Conservation (phyloP, 2,797 vertebrate species). For the Aplochiton taeniatus region DNA sequence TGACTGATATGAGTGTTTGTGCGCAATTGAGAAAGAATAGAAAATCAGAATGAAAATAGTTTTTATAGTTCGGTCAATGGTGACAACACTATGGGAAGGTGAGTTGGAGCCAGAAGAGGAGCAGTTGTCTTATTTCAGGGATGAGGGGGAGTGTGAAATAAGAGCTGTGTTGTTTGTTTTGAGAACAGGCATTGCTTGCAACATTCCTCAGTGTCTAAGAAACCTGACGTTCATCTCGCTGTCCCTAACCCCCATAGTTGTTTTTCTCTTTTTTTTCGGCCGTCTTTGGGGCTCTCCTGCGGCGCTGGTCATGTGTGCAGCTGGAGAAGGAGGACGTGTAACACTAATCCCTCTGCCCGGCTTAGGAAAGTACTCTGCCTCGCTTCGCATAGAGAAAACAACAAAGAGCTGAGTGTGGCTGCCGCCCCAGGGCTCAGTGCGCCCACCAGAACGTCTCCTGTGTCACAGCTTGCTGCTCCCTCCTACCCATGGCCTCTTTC, state of each 20-base stretch:
- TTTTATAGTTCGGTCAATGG: too few relatives aligned
- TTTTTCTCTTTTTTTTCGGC: conserved; percentile 51
- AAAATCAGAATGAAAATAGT: too few relatives aligned
- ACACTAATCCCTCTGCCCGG: conserved; percentile 73
- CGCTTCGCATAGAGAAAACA: conserved; percentile 76
- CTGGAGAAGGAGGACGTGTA: conserved; percentile 75
- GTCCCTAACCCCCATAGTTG: conserved; percentile 34
- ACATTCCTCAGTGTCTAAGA: conserved; percentile 58
- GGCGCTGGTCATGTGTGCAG: conserved; percentile 77
- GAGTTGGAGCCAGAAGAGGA: background rate
- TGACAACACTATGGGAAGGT: conserved; percentile 1
- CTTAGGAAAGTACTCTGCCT: conserved; percentile 78
- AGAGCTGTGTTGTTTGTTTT: conserved; percentile 48
- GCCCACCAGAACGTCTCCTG: conserved; percentile 77
- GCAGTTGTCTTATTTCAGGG: conserved; percentile 11
- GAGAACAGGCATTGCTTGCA: conserved; percentile 54
- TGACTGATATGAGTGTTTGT: too few relatives aligned
- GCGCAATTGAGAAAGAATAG: too few relatives aligned
- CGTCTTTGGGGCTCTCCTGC: conserved; percentile 73
- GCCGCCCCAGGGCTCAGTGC: conserved; percentile 76
- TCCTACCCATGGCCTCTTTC: conserved; percentile 55
- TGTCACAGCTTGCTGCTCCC: conserved; percentile 76
- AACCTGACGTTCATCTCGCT: conserved; percentile 56
- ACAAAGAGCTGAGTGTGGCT: conserved; percentile 83
- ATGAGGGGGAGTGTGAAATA: conserved; percentile 29